A percentile compares a stretch with the other conserved stretches of the same genome.
Evolutionary conservation across 1,140 invertebrate species (phyloP).

Genomic region (Bombyx mandarina): DNA sequence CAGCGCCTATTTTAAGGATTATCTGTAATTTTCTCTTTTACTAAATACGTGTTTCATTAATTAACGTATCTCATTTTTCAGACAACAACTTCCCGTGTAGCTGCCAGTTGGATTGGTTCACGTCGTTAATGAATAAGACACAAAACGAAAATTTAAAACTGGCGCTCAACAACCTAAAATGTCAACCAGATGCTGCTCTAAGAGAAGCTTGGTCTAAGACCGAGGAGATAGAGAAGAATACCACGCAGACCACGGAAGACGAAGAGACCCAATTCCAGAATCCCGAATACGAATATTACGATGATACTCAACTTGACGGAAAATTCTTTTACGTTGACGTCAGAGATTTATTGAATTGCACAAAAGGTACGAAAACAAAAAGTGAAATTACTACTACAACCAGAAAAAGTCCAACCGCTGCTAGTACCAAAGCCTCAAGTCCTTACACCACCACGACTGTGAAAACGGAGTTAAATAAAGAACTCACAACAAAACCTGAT

Average conservation of each 20-base stretch:
- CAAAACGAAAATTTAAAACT: slow-evolving; percentile 35
- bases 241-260: slow-evolving; percentile 19
- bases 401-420: slow-evolving; percentile 4
- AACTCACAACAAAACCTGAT: slow-evolving; percentile 7
- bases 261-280: slow-evolving; percentile 21
- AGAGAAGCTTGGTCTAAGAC: slow-evolving; percentile 39
- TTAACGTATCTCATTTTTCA: slow-evolving; percentile 21
- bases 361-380: slow-evolving; percentile 5
- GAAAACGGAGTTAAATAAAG: slow-evolving; percentile 14
- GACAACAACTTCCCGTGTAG: slow-evolving; percentile 56
- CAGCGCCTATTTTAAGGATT: no score
- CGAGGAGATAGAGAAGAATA: slow-evolving; percentile 33
- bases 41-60: background rate
- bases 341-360: slow-evolving; percentile 47
- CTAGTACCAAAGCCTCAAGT: slow-evolving; percentile 6
- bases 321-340: slow-evolving; percentile 56
- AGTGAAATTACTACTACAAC: slow-evolving; percentile 1
- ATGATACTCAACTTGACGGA: slow-evolving; percentile 50
- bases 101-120: slow-evolving; percentile 53
- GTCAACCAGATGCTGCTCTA: slow-evolving; percentile 35
- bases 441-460: slow-evolving; percentile 3
- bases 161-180: slow-evolving; percentile 52
- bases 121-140: slow-evolving; percentile 44
- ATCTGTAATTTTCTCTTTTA: background rate
- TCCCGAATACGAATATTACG: slow-evolving; percentile 56